Evolutionary conservation across 2,888 invertebrate genomes (phyloP).

Genomic region (Pachliopta kotzebuea): DNA sequence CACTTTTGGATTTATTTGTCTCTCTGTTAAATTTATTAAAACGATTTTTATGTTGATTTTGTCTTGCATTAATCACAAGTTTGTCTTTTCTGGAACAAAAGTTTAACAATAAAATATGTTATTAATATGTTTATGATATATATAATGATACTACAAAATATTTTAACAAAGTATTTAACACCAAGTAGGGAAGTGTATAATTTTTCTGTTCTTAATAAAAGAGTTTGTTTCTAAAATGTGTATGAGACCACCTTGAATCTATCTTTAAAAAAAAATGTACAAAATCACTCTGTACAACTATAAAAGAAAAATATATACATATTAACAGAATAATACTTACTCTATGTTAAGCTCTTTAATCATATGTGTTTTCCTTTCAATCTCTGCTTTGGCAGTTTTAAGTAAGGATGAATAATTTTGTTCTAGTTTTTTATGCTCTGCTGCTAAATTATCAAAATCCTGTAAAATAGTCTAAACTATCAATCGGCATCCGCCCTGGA

Average conservation of each 20-base stretch:
- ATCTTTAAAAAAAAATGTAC: no score
- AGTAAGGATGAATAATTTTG: constrained; percentile 65
- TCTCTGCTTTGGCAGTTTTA: constrained; percentile 64
- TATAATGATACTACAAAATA: no score
- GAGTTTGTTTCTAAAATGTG: no score
- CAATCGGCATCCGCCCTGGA: constrained; percentile 63
- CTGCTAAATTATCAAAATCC: constrained; percentile 62
- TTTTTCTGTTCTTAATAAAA: no score
- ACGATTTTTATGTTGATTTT: constrained; percentile 41
- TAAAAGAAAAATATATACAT: not conserved
- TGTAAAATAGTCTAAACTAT: constrained; percentile 72
- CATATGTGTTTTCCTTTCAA: constrained; percentile 63
- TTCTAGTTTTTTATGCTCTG: constrained; percentile 58
- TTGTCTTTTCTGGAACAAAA: constrained; percentile 60
- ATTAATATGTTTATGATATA: not conserved
- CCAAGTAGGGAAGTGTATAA: no score
- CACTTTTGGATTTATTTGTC: constrained; percentile 9
- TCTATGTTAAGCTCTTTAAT: constrained; percentile 61
- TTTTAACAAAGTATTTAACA: no score
- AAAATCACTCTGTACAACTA: not conserved
- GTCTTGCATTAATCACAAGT: constrained; percentile 50
- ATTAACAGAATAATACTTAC: constrained; percentile 48
- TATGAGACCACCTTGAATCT: no score
- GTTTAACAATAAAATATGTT: not conserved
- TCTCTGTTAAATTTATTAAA: constrained; percentile 12